These are phyloP conservation scores for Bombylius discolor DNA, from an alignment of 2,888 invertebrate species.

Conservation along the genomic window DNA sequence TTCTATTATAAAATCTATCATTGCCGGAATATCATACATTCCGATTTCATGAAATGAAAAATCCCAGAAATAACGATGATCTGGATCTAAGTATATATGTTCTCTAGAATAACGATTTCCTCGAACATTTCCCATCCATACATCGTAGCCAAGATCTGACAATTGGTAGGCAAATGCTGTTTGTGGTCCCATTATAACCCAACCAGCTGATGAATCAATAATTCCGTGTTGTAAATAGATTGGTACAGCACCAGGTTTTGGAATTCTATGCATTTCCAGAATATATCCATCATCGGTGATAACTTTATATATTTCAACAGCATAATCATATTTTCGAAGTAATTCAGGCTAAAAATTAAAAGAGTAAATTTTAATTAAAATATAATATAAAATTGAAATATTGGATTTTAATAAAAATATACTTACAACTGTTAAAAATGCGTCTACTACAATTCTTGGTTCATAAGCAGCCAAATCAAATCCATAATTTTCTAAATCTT, in stretches of 20 bases:
- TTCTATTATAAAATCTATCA: slow-evolving; percentile 36
- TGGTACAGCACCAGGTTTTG: slow-evolving; percentile 17
- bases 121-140: slow-evolving; percentile 18
- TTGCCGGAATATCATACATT: slow-evolving; percentile 41
- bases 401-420: not conserved
- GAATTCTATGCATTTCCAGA: slow-evolving; percentile 55
- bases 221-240: slow-evolving; percentile 49
- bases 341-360: slow-evolving; percentile 33
- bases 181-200: slow-evolving; percentile 51
- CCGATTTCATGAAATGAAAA: slow-evolving; percentile 42
- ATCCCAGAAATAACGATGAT: slow-evolving; percentile 10
- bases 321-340: slow-evolving; percentile 45
- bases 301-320: slow-evolving; percentile 44
- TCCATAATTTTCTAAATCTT: slow-evolving; percentile 4
- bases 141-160: slow-evolving; percentile 18
- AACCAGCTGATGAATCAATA: slow-evolving; percentile 52
- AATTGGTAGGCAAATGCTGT: slow-evolving; percentile 25
- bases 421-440: slow-evolving; percentile 8
- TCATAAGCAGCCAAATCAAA: slow-evolving; percentile 2
- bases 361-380: not conserved
- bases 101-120: slow-evolving; percentile 17
- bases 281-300: slow-evolving; percentile 60
- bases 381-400: not conserved
- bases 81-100: slow-evolving; percentile 10
- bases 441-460: slow-evolving; percentile 5